Evolutionary conservation across 2,888 invertebrate genomes (phyloP), one percentile per base, ranked within the genome.

Genomic region (Ectemnius lituratus): DNA sequence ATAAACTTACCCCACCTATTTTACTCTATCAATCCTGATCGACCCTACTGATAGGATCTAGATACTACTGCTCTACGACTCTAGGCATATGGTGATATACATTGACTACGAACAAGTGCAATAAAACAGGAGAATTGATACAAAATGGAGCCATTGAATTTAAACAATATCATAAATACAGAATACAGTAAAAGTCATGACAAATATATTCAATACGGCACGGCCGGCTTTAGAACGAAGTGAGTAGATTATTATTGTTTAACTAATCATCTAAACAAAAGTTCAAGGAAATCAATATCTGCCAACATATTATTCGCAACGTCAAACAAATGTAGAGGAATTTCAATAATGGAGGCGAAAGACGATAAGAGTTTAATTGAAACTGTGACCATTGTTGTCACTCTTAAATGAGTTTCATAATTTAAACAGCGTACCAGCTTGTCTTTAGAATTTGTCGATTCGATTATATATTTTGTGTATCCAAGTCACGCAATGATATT

Each of bases 181-280:
- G 94, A 95, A 94, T 95, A 95, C 90, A 94, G 94, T 28, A 95
- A 95, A 91, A 94, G 93, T 59, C 91, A 86, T 62, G 94, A 93
- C 85, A 92, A 93, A 80, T 93, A 93, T 87, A 94, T 96, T 84
- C 93, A 95, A 91, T 97, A 97, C 92, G 97, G 97, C 84, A 97
- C 97, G 75, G 96, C 97, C 84, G 97, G 97, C 88, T 97, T 97
- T 91, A 94, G 97, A 86, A 94, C 95, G 86, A 95, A 94, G 96
- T 96, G 91, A 93, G 93, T 92, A 11, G 63, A 72, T 63, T 23
- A 3, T 56, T 13, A 61, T 56, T 65, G 60, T 59, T 52, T 52
- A 16, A 14, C 47, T 47, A 47, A 47, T 47, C 2, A n/a, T 47
- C n/a, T 47, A 47, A 14, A 4, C 13, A 14, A 47, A 47, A 47